Evolutionary conservation across 2,113 vertebrate species (phyloP).

Genomic region (Rhynchomys soricoides): DNA sequence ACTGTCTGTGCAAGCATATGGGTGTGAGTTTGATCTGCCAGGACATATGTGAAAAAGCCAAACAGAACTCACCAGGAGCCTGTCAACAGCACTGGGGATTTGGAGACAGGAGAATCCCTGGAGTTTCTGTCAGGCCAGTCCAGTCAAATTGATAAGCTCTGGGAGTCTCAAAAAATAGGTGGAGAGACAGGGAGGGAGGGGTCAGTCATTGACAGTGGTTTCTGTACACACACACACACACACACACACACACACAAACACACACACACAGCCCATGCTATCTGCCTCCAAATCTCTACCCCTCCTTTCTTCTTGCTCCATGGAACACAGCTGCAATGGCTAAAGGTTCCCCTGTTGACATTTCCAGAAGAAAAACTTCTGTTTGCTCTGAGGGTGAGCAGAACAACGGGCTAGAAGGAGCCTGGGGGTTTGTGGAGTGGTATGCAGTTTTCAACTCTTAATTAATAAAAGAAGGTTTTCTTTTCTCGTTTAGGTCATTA

Average conservation of each 20-base stretch:
- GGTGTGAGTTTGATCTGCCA: background rate
- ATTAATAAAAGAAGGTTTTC: background rate
- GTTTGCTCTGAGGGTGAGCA: background rate
- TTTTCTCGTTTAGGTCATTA: slow-evolving; percentile 33
- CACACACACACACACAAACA: background rate
- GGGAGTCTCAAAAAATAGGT: background rate
- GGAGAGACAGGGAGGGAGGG: background rate
- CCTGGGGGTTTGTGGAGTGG: slow-evolving; percentile 6
- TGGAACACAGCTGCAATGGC: background rate
- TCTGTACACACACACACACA: background rate
- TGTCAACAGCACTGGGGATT: background rate
- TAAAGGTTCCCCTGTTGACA: background rate
- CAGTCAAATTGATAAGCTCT: background rate
- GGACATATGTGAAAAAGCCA: background rate
- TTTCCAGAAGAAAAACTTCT: background rate
- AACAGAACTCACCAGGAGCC: no score
- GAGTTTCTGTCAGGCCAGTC: background rate
- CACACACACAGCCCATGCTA: background rate
- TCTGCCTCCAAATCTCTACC: background rate
- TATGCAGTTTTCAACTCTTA: background rate
- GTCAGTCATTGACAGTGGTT: background rate
- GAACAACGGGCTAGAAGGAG: background rate
- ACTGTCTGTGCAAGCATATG: background rate
- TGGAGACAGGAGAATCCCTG: background rate
- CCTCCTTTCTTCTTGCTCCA: background rate